Evolutionary conservation across 2,113 vertebrate species (phyloP).

Genomic region (Callipepla californica): DNA sequence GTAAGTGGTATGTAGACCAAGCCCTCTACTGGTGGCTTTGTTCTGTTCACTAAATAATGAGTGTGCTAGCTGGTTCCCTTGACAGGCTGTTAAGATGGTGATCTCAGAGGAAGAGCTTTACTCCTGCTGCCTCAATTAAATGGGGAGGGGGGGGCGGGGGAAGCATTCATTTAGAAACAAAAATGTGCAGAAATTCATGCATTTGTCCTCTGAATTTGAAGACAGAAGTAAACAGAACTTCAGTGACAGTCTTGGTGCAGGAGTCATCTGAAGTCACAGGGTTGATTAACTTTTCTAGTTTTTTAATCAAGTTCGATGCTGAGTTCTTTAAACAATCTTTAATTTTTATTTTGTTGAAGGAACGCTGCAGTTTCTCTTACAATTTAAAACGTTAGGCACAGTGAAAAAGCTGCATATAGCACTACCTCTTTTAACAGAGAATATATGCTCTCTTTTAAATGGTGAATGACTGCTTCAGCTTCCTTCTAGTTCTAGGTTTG

Average conservation of each 20-base stretch:
- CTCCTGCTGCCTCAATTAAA: background rate
- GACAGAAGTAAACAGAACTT: background rate
- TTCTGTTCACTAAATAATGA: background rate
- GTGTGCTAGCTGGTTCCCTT: background rate
- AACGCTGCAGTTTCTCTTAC: background rate
- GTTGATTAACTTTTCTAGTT: background rate
- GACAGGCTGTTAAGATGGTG: too few species aligned
- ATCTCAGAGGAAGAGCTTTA: background rate
- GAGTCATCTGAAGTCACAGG: background rate
- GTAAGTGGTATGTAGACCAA: background rate
- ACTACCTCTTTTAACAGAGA: background rate
- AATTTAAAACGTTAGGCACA: background rate
- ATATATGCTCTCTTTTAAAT: background rate
- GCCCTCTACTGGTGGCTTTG: conserved; percentile 45
- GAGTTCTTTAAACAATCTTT: background rate
- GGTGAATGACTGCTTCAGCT: background rate
- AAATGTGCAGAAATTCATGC: background rate
- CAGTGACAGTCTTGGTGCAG: background rate
- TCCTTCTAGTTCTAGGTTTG: background rate
- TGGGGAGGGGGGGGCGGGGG: background rate
- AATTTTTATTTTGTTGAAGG: background rate
- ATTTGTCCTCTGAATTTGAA: background rate
- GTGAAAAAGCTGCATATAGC: background rate
- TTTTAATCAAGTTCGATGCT: background rate
- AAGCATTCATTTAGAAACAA: background rate